These are phyloP conservation scores for Calliphora vomitoria DNA, from an alignment of 2,888 invertebrate species.

Conservation along the genomic window DNA sequence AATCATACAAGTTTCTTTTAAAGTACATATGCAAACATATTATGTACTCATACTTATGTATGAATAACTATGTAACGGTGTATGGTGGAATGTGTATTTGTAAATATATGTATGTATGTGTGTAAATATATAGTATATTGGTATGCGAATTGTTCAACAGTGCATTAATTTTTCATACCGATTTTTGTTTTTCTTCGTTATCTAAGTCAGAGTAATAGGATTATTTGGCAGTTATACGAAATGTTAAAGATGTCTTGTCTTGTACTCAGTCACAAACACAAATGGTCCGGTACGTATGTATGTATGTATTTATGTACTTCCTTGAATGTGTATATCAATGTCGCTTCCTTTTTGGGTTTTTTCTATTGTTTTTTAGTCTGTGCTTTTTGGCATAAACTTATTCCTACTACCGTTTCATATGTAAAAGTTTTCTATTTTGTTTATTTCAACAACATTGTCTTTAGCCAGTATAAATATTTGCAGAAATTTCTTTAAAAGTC, in stretches of 20 bases:
- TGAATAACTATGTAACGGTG: background rate
- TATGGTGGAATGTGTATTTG: background rate
- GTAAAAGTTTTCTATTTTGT: slow-evolving; percentile 28
- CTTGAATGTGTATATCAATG: background rate
- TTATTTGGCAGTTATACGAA: slow-evolving; percentile 69
- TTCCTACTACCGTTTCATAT: slow-evolving; percentile 25
- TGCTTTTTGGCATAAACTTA: slow-evolving; percentile 48
- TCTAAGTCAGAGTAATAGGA: slow-evolving; percentile 63
- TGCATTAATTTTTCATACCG: slow-evolving; percentile 10
- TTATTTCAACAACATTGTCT: slow-evolving; percentile 1
- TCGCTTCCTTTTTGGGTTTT: slow-evolving; percentile 23
- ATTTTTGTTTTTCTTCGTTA: slow-evolving; percentile 40
- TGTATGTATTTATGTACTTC: background rate
- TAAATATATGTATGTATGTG: too few relatives aligned
- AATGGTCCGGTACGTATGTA: background rate
- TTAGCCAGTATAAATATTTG: background rate
- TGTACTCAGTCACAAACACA: background rate
- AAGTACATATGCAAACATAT: background rate
- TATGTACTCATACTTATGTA: background rate
- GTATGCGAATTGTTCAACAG: slow-evolving; percentile 21
- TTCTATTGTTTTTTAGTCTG: background rate
- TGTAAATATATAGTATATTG: background rate
- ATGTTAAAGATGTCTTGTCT: slow-evolving; percentile 52
- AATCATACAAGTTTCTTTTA: too few relatives aligned
- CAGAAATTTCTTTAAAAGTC: slow-evolving; percentile 13